Evolutionary conservation across 2,797 vertebrate species (phyloP).

Genomic region (Syngnathus rostellatus): DNA sequence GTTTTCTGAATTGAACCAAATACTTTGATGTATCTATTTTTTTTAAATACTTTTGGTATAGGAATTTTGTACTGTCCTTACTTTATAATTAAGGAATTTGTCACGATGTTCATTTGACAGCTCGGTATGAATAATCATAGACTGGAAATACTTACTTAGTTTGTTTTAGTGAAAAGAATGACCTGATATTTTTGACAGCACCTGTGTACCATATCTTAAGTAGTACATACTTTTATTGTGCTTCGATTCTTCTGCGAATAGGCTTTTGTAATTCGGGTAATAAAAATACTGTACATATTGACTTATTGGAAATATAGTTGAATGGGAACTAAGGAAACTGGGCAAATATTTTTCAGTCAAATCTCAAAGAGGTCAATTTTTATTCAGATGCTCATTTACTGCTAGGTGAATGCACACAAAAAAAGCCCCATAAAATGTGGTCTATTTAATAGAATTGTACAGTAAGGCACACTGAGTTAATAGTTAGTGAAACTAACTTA

Average conservation of each 20-base stretch:
- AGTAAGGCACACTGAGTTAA: too few species aligned
- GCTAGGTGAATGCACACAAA: background rate
- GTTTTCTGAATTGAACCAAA: too few species aligned
- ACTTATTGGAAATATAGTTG: background rate
- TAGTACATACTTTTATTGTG: conserved; percentile 1
- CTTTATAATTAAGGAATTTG: background rate
- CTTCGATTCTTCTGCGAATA: background rate
- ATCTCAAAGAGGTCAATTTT: background rate
- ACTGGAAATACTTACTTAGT: conserved; percentile 1
- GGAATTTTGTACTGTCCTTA: background rate
- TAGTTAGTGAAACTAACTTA: too few species aligned
- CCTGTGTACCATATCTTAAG: background rate
- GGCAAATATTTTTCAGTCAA: background rate
- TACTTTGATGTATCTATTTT: background rate
- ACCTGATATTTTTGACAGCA: conserved; percentile 1
- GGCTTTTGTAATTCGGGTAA: background rate
- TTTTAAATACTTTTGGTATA: background rate
- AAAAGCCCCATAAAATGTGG: background rate
- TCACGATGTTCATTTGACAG: background rate
- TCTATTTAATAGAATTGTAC: background rate
- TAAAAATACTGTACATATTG: background rate
- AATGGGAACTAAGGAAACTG: background rate
- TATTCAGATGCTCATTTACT: background rate
- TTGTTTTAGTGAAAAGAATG: conserved; percentile 1
- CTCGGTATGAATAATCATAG: background rate